Percentiles rank a stretch among this genome's conserved stretches.
phyloP scores from a whole-genome alignment of 2,797 vertebrate genomes.

The Intellagama lesueurii region DNA sequence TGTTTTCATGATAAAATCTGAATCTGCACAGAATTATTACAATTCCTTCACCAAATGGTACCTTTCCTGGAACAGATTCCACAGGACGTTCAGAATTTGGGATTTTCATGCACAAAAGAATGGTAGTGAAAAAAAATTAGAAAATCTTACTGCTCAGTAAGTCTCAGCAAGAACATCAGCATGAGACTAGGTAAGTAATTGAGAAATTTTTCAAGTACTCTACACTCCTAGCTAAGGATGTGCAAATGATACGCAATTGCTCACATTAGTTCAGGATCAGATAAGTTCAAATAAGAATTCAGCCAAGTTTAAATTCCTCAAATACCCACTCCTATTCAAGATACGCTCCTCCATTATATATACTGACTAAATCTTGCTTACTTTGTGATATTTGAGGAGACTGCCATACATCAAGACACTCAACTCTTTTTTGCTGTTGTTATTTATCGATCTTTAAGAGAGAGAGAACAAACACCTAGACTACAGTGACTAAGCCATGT shows the following conservation, averaged over 20 bases:
- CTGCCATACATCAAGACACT: constrained; percentile 6
- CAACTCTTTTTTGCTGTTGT: neutral
- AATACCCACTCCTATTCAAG: neutral
- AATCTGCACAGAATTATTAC: too few relatives aligned
- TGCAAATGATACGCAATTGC: neutral
- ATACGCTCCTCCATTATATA: neutral
- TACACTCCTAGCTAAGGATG: too few relatives aligned
- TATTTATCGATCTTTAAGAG: constrained; percentile 11
- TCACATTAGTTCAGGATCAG: neutral
- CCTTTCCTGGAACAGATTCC: too few relatives aligned
- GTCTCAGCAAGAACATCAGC: neutral
- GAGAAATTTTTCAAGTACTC: too few relatives aligned
- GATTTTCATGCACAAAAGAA: too few relatives aligned
- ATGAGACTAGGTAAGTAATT: too few relatives aligned
- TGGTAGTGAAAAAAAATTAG: too few relatives aligned
- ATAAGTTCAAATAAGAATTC: neutral
- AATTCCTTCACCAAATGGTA: too few relatives aligned
- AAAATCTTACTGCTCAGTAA: neutral
- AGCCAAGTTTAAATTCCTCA: neutral
- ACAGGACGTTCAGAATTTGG: too few relatives aligned
- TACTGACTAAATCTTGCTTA: constrained; percentile 20
- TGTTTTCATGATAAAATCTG: too few relatives aligned
- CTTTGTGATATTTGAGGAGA: neutral
- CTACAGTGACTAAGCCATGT: neutral
- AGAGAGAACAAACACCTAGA: neutral